Evolutionary conservation across 2,113 vertebrate genomes (phyloP).

Genomic region (Cariama cristata): DNA sequence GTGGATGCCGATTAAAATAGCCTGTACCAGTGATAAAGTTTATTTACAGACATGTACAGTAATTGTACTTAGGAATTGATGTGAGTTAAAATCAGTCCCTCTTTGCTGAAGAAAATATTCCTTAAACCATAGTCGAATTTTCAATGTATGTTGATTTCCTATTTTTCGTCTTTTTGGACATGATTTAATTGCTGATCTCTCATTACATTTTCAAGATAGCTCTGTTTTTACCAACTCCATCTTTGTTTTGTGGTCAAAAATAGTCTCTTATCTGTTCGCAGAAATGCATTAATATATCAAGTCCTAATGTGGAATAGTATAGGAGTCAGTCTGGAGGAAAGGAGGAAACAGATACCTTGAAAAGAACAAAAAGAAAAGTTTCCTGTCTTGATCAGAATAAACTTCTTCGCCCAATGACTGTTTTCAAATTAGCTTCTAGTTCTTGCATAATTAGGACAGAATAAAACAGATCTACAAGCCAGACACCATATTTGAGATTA

Average conservation of each 20-base stretch:
- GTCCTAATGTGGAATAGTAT: neutral
- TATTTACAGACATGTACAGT: neutral
- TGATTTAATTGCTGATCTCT: neutral
- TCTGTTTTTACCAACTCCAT: neutral
- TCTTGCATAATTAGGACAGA: neutral
- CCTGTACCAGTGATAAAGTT: neutral
- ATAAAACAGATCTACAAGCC: neutral
- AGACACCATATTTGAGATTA: neutral
- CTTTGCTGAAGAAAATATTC: neutral
- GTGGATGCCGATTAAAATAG: neutral
- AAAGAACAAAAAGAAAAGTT: neutral
- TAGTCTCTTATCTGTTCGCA: neutral
- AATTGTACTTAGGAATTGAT: neutral
- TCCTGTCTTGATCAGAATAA: neutral
- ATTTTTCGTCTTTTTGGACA: neutral
- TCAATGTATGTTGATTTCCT: neutral
- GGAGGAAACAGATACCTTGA: neutral
- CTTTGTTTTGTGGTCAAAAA: neutral
- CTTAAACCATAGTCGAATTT: neutral
- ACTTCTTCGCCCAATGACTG: neutral
- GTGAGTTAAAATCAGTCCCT: neutral
- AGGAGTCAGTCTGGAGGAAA: neutral
- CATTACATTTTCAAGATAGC: neutral
- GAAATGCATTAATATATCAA: neutral
- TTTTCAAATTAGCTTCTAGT: neutral